phyloP scores from a whole-genome alignment of 2,888 invertebrate genomes.

The Thecocarcelia acutangulata region DNA sequence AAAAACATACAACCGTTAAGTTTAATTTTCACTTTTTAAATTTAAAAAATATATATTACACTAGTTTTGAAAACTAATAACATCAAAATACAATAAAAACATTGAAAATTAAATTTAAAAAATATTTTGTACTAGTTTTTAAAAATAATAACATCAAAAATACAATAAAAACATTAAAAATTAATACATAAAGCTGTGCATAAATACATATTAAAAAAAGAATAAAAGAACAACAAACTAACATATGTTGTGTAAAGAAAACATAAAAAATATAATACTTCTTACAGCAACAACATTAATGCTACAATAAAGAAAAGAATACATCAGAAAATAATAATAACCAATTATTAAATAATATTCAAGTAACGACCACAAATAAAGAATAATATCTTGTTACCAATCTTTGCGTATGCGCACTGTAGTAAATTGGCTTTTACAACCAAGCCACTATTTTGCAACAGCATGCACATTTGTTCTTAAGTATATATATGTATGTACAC shows the following conservation, averaged over 20 bases:
- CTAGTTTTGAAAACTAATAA: not conserved
- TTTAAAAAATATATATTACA: not conserved
- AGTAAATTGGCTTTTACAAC: constrained; percentile 18
- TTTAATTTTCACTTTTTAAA: not conserved
- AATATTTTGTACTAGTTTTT: not conserved
- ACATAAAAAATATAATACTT: constrained; percentile 11
- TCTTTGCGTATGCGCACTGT: constrained; percentile 68
- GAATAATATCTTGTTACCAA: constrained; percentile 57
- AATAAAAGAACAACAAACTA: too few relatives aligned
- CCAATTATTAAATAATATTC: constrained; percentile 59
- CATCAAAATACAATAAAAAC: not conserved
- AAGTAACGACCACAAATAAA: constrained; percentile 36
- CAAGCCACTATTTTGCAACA: constrained; percentile 16
- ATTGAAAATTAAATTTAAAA: not conserved
- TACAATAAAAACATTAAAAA: not conserved
- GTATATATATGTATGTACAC: too few relatives aligned
- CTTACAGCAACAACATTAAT: constrained; percentile 20
- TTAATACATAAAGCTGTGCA: too few relatives aligned
- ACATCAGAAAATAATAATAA: constrained; percentile 31
- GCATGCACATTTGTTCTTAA: not conserved
- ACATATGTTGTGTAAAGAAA: constrained; percentile 61
- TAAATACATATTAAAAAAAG: constrained; percentile 9
- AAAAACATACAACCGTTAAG: not conserved
- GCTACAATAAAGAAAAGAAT: constrained; percentile 3
- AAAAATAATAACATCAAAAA: not conserved